Base-by-base conservation (phyloP, 1,140 invertebrate genomes). In the Brachionus manjavacas region DNA sequence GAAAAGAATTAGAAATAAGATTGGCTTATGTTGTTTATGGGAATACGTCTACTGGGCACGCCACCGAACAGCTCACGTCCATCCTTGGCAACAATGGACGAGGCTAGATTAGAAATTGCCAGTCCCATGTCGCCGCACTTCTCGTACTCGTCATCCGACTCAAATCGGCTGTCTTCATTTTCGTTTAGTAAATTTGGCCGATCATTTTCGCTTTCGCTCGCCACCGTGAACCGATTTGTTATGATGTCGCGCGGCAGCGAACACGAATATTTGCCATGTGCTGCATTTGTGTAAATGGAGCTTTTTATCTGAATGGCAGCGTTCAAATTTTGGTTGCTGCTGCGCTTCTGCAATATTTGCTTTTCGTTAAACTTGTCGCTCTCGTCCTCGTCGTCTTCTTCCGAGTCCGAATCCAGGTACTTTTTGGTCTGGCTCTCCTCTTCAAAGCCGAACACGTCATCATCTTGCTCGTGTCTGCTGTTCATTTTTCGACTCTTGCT, bases 11-110 rank as follows among this genome's bases (percentile, higher is more conserved):
- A 76, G n/a, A 76, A 76, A 76, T 35, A 76, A 6, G 79, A 81
- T 68, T 81, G 79, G 79, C 79, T 81, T 81, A 81, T 81, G 41
- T 35, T 81, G 25, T 81, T 68, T 12, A 81, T 81, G 12, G 79
- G 79, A 64, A 81, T 68, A 20, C 79, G 49, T 81, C 79, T 23
- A 12, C 79, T 81, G 8, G 79, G 79, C 23, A 81, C 64, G 11
- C 52, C 52, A 16, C 79, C 79, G 16, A 81, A 81, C 6, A 81
- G 20, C 31, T 81, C 79, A 3, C 79, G 49, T 16, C 79, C 79
- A 68, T 81, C 79, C 66, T 81, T 81, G n/a, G 79, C 52, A 64
- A 81, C 79, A 14, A 81, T 81, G 0, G 52, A 64, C 4, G 52
- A 64, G 25, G 79, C 79, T 39, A 81, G 28, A 43, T 46, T 81